Evolutionary conservation across 2,888 invertebrate genomes (phyloP).

Genomic region (Nysson spinosus): DNA sequence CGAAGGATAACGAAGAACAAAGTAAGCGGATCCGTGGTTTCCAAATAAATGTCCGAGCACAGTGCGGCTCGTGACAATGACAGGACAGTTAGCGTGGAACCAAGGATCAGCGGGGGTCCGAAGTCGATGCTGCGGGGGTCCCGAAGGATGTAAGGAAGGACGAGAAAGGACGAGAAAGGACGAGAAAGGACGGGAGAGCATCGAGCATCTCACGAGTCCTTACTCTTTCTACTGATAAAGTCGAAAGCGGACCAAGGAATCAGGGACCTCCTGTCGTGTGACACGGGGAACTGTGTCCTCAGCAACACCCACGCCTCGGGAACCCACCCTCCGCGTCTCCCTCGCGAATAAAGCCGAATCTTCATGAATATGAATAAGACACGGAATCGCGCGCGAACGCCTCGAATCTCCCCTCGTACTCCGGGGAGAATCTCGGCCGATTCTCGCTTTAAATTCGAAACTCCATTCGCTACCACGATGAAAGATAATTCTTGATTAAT

Average conservation of each 20-base stretch:
- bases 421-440: constrained; percentile 26
- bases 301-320: constrained; percentile 37
- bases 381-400: constrained; percentile 31
- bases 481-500: constrained; percentile 27
- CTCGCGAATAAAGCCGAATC: constrained; percentile 40
- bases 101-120: constrained; percentile 51
- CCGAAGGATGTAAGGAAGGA: constrained; percentile 15
- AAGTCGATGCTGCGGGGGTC: constrained; percentile 30
- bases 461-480: constrained; percentile 18
- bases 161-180: too few relatives aligned
- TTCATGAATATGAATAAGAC: constrained; percentile 56
- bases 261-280: constrained; percentile 48
- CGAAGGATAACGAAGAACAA: constrained; percentile 48
- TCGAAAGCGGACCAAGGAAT: constrained; percentile 26
- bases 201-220: constrained; percentile 10
- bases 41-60: constrained; percentile 52
- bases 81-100: constrained; percentile 61
- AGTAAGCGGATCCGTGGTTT: constrained; percentile 36
- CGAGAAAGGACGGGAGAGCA: too few relatives aligned
- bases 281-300: constrained; percentile 46
- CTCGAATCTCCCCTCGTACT: constrained; percentile 19
- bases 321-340: not conserved
- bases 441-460: constrained; percentile 33
- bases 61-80: constrained; percentile 66
- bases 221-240: constrained; percentile 33